A percentile compares a stretch with the other conserved stretches of the same genome.
Evolutionary conservation across 2,797 vertebrate species (phyloP).

Genomic region (Chaetodon trifasciatus): DNA sequence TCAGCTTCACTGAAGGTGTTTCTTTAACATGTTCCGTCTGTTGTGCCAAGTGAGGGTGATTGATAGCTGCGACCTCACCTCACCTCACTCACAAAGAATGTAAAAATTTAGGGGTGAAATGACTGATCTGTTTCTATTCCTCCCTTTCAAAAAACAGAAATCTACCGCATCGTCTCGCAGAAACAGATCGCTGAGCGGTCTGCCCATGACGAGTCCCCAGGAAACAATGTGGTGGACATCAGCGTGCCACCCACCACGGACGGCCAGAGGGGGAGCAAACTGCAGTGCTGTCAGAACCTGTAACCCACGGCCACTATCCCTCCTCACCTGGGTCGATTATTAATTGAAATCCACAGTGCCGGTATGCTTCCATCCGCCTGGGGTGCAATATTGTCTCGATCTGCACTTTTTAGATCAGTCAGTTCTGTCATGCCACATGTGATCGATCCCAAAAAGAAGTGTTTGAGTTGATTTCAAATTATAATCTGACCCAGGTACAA

Average conservation of each 20-base stretch:
- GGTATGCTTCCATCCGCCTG: conserved; percentile 64
- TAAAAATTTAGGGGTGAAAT: too few relatives aligned
- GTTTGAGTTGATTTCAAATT: conserved; percentile 75
- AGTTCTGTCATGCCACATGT: conserved; percentile 44
- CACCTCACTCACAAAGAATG: too few relatives aligned
- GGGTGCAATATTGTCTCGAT: conserved; percentile 61
- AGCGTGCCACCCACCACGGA: conserved; percentile 97
- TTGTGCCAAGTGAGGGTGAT: not conserved
- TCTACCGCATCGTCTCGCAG: conserved; percentile 98
- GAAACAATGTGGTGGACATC: conserved; percentile 99
- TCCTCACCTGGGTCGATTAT: conserved; percentile 76
- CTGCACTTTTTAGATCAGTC: conserved; percentile 67
- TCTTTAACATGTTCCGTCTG: not conserved
- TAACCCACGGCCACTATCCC: conserved; percentile 84
- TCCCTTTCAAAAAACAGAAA: conserved; percentile 85
- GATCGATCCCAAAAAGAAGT: conserved; percentile 59
- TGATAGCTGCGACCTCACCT: not conserved
- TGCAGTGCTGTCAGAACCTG: conserved; percentile 99
- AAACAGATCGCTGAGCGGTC: conserved; percentile 97
- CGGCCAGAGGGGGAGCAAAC: conserved; percentile 94
- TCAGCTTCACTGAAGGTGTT: not conserved
- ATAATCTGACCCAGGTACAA: conserved; percentile 75
- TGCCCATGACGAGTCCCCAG: conserved; percentile 95
- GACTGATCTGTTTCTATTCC: not conserved
- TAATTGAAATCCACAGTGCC: conserved; percentile 74